These are phyloP conservation scores for Vidua chalybeata DNA, from an alignment of 2,113 vertebrate genomes.

Conservation along the genomic window DNA sequence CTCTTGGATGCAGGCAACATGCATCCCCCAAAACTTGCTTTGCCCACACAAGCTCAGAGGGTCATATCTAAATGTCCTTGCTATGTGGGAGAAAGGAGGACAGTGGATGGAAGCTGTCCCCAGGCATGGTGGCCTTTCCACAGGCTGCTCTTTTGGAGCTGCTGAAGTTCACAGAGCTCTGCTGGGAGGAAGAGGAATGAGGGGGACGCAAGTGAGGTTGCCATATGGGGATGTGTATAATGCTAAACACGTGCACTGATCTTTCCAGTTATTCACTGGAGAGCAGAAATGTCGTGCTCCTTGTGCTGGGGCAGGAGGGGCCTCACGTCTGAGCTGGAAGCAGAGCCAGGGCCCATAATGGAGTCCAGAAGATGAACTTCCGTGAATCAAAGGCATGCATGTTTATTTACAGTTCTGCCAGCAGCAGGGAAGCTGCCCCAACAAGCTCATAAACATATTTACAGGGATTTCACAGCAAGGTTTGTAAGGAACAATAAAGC, in stretches of 20 bases:
- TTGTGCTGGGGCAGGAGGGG: neutral
- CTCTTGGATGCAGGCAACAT: neutral
- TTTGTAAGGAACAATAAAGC: slow-evolving; percentile 65
- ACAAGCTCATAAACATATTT: slow-evolving; percentile 71
- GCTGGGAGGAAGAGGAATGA: neutral
- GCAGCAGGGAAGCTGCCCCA: slow-evolving; percentile 29
- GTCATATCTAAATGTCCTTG: neutral
- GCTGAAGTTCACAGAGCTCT: neutral
- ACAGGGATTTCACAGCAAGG: slow-evolving; percentile 59
- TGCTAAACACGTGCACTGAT: slow-evolving; percentile 25
- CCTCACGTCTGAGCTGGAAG: neutral
- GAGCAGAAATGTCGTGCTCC: neutral
- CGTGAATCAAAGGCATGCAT: slow-evolving; percentile 42
- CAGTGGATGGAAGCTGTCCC: neutral
- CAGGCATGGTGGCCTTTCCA: neutral
- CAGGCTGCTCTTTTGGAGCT: neutral
- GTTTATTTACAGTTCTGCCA: slow-evolving; percentile 59
- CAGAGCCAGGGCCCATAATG: slow-evolving; percentile 28
- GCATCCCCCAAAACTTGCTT: neutral
- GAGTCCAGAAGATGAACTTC: slow-evolving; percentile 57
- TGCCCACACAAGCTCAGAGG: neutral
- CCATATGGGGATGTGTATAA: slow-evolving; percentile 15
- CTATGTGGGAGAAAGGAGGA: neutral
- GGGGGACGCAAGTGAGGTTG: neutral
- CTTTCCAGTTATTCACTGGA: neutral